Conservation (phyloP, 1,140 invertebrate species). For the Drosophila subobscura region DNA sequence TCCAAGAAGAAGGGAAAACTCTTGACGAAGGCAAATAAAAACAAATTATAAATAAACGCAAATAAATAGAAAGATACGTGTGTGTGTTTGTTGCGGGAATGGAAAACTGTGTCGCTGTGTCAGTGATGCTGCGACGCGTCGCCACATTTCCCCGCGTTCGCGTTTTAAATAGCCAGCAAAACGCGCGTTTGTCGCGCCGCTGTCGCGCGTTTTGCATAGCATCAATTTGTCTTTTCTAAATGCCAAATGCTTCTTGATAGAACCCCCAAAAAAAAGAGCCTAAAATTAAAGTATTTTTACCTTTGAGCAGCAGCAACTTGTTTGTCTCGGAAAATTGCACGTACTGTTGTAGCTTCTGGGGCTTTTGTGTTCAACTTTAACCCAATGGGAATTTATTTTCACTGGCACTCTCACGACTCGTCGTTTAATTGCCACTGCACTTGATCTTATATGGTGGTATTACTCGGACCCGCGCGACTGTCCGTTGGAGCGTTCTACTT, state of each 20-base stretch:
- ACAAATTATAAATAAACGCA: slow-evolving; percentile 80
- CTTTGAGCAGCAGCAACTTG: slow-evolving; percentile 13
- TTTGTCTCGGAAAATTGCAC: slow-evolving; percentile 13
- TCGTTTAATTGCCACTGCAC: slow-evolving; percentile 10
- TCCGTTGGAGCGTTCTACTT: slow-evolving; percentile 52
- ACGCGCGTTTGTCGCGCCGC: slow-evolving; percentile 42
- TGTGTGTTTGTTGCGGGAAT: slow-evolving; percentile 27
- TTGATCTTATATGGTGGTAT: slow-evolving; percentile 20
- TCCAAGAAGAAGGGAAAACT: slow-evolving; percentile 19
- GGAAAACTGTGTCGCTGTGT: slow-evolving; percentile 79
- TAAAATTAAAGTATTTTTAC: slow-evolving; percentile 30
- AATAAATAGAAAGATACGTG: slow-evolving; percentile 65
- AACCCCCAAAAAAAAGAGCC: slow-evolving; percentile 2
- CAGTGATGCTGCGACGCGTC: slow-evolving; percentile 42
- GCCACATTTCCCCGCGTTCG: slow-evolving; percentile 42
- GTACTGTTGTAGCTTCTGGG: slow-evolving; percentile 3
- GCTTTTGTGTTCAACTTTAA: slow-evolving; percentile 16
- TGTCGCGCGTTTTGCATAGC: slow-evolving; percentile 48
- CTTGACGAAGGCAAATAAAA: slow-evolving; percentile 54
- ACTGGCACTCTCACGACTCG: slow-evolving; percentile 45
- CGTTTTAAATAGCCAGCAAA: slow-evolving; percentile 53
- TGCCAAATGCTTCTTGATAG: slow-evolving; percentile 23
- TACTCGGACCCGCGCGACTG: slow-evolving; percentile 21
- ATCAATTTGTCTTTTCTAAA: slow-evolving; percentile 38
- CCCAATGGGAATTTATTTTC: slow-evolving; percentile 32